A percentile compares a stretch with the other conserved stretches of the same genome.
Conservation (phyloP, 2,888 invertebrate species). For the Amblyjoppa proteus region DNA sequence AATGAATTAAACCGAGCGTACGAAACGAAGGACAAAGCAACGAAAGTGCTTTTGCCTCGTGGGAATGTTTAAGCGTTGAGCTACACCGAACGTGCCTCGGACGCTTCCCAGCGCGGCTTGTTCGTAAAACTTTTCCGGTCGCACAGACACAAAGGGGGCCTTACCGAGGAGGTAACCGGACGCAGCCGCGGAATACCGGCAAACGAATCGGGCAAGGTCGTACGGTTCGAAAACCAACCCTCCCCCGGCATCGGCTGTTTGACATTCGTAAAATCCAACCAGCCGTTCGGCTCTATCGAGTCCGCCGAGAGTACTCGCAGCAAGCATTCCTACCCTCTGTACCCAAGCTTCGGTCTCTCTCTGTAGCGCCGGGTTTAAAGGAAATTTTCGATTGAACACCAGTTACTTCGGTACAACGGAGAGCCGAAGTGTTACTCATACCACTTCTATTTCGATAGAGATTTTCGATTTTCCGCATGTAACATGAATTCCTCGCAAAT, state of each 20-base stretch:
- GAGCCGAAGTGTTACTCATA: background rate
- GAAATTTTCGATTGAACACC: slow-evolving; percentile 41
- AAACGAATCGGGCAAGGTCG: slow-evolving; percentile 45
- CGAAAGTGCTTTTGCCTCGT: slow-evolving; percentile 53
- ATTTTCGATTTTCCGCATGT: background rate
- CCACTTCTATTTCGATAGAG: background rate
- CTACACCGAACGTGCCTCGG: background rate
- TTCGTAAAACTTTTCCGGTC: slow-evolving; percentile 50
- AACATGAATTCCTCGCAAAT: no score
- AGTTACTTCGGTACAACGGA: slow-evolving; percentile 8
- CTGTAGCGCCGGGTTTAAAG: slow-evolving; percentile 24
- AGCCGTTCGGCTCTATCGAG: slow-evolving; percentile 23
- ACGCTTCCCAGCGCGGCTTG: slow-evolving; percentile 24
- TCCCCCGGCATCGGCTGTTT: slow-evolving; percentile 19
- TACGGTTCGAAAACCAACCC: slow-evolving; percentile 33
- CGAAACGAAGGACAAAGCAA: slow-evolving; percentile 53
- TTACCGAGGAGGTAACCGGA: slow-evolving; percentile 20
- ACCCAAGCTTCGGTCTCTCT: slow-evolving; percentile 23
- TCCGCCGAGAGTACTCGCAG: slow-evolving; percentile 41
- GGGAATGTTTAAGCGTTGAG: slow-evolving; percentile 25
- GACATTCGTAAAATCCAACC: slow-evolving; percentile 56
- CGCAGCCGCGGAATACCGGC: slow-evolving; percentile 24
- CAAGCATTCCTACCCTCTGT: slow-evolving; percentile 50
- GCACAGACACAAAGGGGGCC: slow-evolving; percentile 52
- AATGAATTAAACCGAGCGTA: slow-evolving; percentile 41